Evolutionary conservation across 2,113 vertebrate species (phyloP), one percentile per base, ranked within the genome.

Genomic region (Strix aluco): DNA sequence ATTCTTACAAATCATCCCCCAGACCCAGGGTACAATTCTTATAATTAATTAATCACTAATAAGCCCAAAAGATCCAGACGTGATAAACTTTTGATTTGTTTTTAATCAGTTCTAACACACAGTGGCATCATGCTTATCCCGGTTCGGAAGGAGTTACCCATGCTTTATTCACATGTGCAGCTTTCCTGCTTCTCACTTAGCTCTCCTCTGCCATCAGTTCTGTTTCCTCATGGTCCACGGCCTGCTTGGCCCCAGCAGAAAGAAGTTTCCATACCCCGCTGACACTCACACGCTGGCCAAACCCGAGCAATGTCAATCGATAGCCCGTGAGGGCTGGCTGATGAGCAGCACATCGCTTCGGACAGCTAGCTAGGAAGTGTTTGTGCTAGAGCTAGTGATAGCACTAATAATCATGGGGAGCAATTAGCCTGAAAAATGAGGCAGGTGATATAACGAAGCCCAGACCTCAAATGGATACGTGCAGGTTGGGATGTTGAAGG

Each of bases 261-360:
- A 8, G 25, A 15, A 6, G 15, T 12, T 42, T 27, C 82, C 75
- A 5, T 0, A 1, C 26, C 65, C 72, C 36, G 20, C 65, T 2
- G 51, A 27, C 30, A 2, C 62, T 40, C 23, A 0, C 27, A 2
- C 6, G 2, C 49, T 0, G 15, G 11, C 57, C 29, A 10, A 10
- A 9, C 26, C 11, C 2, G 11, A 6, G 55, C 46, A 6, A 11
- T 6, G 11, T 0, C 27, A 5, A 7, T 9, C 42, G 2, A 1
- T 2, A 13, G 49, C 30, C 30, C 38, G 3, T 0, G 10, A 38
- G 52, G 32, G 2, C 42, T 2, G 23, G n/a, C 44, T 7, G n/a
- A 11, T 9, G 23, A 9, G 23, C 23, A 16, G 18, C 29, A 6
- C 34, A 19, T 19, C 9, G 4, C 47, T 22, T 26, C 44, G 3